These are phyloP conservation scores for Epinotia bilunana DNA, from an alignment of 2,888 invertebrate species.

Conservation along the genomic window DNA sequence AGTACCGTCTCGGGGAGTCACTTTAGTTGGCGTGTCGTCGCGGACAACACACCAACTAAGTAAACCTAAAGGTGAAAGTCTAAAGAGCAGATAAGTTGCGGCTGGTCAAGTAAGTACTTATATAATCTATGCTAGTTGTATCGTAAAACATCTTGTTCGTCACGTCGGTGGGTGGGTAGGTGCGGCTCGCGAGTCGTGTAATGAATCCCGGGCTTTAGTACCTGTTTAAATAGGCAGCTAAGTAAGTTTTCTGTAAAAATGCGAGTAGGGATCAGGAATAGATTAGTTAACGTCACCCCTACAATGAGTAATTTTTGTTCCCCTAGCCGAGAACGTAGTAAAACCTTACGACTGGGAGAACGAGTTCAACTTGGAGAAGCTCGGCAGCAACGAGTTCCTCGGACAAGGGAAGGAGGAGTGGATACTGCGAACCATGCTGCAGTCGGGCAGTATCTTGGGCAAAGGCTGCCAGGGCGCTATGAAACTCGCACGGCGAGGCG, in stretches of 20 bases:
- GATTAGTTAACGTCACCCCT: not conserved
- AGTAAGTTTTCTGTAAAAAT: not conserved
- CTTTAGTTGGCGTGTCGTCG: slow-evolving; percentile 10
- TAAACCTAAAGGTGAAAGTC: slow-evolving; percentile 54
- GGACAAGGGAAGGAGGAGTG: slow-evolving; percentile 77
- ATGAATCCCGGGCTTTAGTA: too few species aligned
- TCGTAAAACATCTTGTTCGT: too few species aligned
- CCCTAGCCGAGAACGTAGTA: slow-evolving; percentile 59
- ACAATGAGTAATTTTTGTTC: not conserved
- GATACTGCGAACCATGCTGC: slow-evolving; percentile 72
- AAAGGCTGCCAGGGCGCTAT: slow-evolving; percentile 78
- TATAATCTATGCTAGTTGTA: too few species aligned
- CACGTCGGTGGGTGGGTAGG: too few species aligned
- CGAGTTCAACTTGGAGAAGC: slow-evolving; percentile 68
- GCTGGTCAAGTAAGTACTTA: too few species aligned
- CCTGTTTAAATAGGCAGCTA: too few species aligned
- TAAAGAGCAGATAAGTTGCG: too few species aligned
- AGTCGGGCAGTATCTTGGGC: slow-evolving; percentile 74
- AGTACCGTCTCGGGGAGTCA: not conserved
- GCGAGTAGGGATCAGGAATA: not conserved
- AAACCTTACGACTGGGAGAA: slow-evolving; percentile 71
- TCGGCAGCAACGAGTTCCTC: slow-evolving; percentile 72
- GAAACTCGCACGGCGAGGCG: slow-evolving; percentile 67
- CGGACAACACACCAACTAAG: slow-evolving; percentile 67
- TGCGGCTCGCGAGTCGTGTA: too few species aligned